Evolutionary conservation across 2,888 invertebrate species (phyloP).

Genomic region (Plagodis dolabraria): DNA sequence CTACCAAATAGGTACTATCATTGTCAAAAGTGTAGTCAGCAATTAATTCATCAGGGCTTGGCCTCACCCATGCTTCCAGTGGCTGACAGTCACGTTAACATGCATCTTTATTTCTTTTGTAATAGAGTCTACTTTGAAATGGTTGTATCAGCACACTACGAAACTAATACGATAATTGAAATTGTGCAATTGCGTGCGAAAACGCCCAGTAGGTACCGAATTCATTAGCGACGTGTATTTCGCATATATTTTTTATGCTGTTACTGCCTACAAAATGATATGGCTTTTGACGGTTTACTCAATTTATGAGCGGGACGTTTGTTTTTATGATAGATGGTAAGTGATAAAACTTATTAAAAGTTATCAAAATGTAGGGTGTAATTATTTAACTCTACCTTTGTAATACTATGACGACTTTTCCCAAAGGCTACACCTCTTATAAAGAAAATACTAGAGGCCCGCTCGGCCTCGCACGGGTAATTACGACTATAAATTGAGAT

Average conservation of each 20-base stretch:
- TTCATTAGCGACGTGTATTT: slow-evolving; percentile 79
- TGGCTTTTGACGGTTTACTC: slow-evolving; percentile 70
- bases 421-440: too few relatives aligned
- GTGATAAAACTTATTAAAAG: too few relatives aligned
- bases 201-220: slow-evolving; percentile 69
- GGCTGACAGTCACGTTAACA: slow-evolving; percentile 6
- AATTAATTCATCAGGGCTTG: slow-evolving; percentile 60
- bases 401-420: too few relatives aligned
- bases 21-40: slow-evolving; percentile 44
- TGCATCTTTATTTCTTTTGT: slow-evolving; percentile 9
- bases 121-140: slow-evolving; percentile 23
- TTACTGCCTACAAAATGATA: slow-evolving; percentile 64
- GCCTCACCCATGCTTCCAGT: slow-evolving; percentile 50
- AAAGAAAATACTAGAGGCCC: too few relatives aligned
- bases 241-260: slow-evolving; percentile 64
- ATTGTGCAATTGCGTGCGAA: slow-evolving; percentile 85
- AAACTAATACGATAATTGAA: slow-evolving; percentile 84
- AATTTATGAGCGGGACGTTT: slow-evolving; percentile 62
- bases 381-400: too few relatives aligned
- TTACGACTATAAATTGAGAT: too few relatives aligned
- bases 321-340: slow-evolving; percentile 30
- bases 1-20: slow-evolving; percentile 41
- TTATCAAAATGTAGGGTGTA: too few relatives aligned
- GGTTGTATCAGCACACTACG: slow-evolving; percentile 40
- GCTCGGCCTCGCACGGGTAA: too few relatives aligned